phyloP scores from a whole-genome alignment of 2,888 invertebrate genomes.

The Plemyria rubiginata region DNA sequence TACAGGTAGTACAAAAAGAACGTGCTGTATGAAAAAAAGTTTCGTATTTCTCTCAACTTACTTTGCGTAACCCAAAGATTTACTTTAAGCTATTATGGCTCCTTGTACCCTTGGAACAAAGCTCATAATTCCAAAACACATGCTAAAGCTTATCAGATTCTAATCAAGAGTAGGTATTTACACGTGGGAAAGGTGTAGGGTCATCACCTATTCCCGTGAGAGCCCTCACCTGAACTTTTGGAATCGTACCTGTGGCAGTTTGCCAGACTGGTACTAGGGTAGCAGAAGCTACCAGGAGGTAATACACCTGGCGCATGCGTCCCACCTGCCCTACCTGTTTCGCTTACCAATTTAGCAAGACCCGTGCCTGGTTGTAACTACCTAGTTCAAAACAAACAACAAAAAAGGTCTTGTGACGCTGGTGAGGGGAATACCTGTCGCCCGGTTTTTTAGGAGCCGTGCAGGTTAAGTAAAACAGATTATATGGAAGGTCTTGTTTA shows the following conservation, averaged over 20 bases:
- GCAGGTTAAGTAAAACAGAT: conserved; percentile 33
- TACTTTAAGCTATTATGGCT: neutral
- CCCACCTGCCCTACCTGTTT: conserved; percentile 73
- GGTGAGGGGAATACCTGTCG: conserved; percentile 33
- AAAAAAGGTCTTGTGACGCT: conserved; percentile 28
- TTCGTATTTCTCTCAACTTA: neutral
- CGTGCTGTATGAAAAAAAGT: neutral
- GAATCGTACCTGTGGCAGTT: conserved; percentile 83
- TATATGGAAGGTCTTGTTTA: conserved; percentile 45
- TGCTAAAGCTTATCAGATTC: neutral
- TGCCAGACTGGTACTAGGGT: conserved; percentile 83
- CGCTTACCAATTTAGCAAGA: conserved; percentile 55
- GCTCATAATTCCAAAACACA: conserved; percentile 16
- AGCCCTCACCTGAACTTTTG: conserved; percentile 70
- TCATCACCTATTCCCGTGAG: conserved; percentile 63
- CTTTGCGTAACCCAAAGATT: neutral
- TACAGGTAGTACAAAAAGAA: no score
- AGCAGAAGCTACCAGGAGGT: conserved; percentile 61
- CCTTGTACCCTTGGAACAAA: conserved; percentile 8
- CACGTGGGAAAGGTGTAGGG: conserved; percentile 50
- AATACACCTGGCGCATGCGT: conserved; percentile 80
- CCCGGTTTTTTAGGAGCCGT: conserved; percentile 56
- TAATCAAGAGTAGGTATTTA: conserved; percentile 13
- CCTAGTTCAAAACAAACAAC: neutral
- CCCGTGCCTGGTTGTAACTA: conserved; percentile 34